phyloP scores from a whole-genome alignment of 2,888 invertebrate genomes.

The Agrilus cyanescens region DNA sequence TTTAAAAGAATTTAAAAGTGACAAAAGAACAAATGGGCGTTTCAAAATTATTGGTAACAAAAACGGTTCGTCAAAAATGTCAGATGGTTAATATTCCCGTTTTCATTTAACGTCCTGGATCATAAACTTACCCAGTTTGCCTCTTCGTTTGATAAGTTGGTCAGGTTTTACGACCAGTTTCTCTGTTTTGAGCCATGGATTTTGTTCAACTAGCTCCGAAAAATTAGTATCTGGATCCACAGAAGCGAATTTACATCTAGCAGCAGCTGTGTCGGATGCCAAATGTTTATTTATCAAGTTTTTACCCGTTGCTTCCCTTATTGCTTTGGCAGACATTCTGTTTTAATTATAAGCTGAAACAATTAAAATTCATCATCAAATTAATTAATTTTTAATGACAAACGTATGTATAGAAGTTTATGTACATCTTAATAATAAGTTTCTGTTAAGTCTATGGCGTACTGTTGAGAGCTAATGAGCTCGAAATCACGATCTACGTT shows the following conservation, averaged over 20 bases:
- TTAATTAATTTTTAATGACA: not conserved
- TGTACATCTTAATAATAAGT: too few species aligned
- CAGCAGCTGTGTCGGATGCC: conserved; percentile 48
- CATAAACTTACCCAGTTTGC: conserved; percentile 60
- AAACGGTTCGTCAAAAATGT: not conserved
- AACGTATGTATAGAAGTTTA: not conserved
- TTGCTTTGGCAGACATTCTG: conserved; percentile 92
- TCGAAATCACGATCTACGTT: too few species aligned
- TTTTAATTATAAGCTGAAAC: conserved; percentile 13
- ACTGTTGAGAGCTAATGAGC: too few species aligned
- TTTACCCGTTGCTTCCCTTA: conserved; percentile 90
- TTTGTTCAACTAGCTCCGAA: conserved; percentile 57
- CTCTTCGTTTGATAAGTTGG: conserved; percentile 95
- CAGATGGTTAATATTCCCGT: too few species aligned
- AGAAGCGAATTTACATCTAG: conserved; percentile 69
- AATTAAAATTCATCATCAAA: not conserved
- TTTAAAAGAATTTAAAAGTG: too few species aligned
- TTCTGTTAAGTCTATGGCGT: too few species aligned
- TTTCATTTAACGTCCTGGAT: too few species aligned
- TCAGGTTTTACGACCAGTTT: conserved; percentile 98
- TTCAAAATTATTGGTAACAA: too few species aligned
- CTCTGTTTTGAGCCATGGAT: conserved; percentile 79
- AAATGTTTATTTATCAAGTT: conserved; percentile 79
- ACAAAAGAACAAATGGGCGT: too few species aligned
- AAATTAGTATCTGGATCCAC: conserved; percentile 70